Evolutionary conservation across 2,888 invertebrate genomes (phyloP).

Genomic region (Pycnomerus fuliginosus): DNA sequence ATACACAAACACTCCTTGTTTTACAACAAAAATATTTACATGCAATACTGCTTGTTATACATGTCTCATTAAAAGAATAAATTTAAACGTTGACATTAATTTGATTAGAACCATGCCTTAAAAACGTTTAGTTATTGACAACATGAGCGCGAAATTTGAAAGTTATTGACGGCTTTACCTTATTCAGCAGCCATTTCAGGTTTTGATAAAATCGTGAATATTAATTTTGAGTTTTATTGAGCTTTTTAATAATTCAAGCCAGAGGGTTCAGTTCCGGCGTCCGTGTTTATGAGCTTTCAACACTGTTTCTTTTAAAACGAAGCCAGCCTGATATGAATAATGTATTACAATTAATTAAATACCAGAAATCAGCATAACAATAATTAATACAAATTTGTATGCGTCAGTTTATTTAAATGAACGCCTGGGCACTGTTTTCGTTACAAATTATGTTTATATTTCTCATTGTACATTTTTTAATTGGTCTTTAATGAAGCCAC

Average conservation of each 20-base stretch:
- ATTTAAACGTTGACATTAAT: no score
- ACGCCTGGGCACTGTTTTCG: conserved; percentile 16
- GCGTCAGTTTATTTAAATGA: conserved; percentile 24
- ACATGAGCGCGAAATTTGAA: no score
- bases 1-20: no score
- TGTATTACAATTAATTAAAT: conserved; percentile 23
- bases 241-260: not conserved
- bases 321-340: conserved; percentile 16
- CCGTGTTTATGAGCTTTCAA: conserved; percentile 22
- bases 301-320: conserved; percentile 18
- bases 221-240: no score
- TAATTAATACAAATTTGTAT: conserved; percentile 38
- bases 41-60: no score
- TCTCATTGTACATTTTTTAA: conserved; percentile 21
- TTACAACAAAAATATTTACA: no score
- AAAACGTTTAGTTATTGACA: no score
- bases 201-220: no score
- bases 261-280: conserved; percentile 8
- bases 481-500: conserved; percentile 20
- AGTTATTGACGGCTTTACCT: no score
- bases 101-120: no score
- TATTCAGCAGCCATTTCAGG: no score
- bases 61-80: no score
- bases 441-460: conserved; percentile 22
- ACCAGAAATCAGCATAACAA: conserved; percentile 27